Evolutionary conservation across 2,888 invertebrate genomes (phyloP).

Genomic region (Latrodectus elegans): DNA sequence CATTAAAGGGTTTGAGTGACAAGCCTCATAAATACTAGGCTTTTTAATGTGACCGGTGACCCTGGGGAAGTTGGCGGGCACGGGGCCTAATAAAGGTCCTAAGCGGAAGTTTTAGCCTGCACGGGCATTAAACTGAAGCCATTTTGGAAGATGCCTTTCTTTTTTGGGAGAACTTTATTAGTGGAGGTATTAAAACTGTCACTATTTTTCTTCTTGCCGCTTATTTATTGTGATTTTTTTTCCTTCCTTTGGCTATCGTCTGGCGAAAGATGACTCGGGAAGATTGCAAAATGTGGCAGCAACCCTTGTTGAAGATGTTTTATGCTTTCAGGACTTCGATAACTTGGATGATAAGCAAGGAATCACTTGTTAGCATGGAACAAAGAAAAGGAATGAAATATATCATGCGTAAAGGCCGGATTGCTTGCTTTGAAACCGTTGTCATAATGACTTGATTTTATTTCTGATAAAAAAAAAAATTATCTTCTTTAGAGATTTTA

Average conservation of each 20-base stretch:
- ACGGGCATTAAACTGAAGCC: slow-evolving; percentile 13
- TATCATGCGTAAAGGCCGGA: too few relatives aligned
- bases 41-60: slow-evolving; percentile 44
- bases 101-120: slow-evolving; percentile 9
- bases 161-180: slow-evolving; percentile 1
- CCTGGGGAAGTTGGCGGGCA: background rate
- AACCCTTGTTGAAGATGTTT: too few relatives aligned
- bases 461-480: too few relatives aligned
- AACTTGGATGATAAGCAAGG: too few relatives aligned
- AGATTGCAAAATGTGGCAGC: too few relatives aligned
- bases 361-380: too few relatives aligned
- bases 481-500: too few relatives aligned
- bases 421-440: too few relatives aligned
- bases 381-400: too few relatives aligned
- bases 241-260: background rate
- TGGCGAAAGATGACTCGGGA: background rate
- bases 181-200: slow-evolving; percentile 1
- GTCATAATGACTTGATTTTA: too few relatives aligned
- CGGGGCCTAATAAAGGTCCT: slow-evolving; percentile 37
- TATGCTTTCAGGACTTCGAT: too few relatives aligned
- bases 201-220: background rate
- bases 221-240: slow-evolving; percentile 2
- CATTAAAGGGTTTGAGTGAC: slow-evolving; percentile 64
- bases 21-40: slow-evolving; percentile 44
- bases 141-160: background rate